Evolutionary conservation across 1,140 invertebrate species (phyloP).

Genomic region (Dryas iulia): DNA sequence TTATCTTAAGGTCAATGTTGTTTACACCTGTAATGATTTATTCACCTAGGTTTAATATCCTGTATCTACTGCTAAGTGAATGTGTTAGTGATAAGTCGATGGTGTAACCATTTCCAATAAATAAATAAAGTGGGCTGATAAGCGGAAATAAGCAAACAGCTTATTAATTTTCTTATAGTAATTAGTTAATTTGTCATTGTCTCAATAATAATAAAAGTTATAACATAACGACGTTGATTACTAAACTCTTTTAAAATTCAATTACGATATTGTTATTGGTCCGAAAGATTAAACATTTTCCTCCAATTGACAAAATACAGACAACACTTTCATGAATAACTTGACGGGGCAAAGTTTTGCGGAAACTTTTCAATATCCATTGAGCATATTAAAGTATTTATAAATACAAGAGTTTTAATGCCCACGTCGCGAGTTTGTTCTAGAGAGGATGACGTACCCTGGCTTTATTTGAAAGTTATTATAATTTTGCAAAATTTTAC

Average conservation of each 20-base stretch:
- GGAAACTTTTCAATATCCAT: slow-evolving; percentile 13
- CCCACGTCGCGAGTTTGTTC: background rate
- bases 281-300: background rate
- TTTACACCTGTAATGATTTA: too few relatives aligned
- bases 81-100: too few relatives aligned
- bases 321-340: background rate
- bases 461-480: background rate
- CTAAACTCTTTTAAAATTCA: background rate
- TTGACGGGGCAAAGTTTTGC: slow-evolving; percentile 2
- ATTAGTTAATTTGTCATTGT: too few relatives aligned
- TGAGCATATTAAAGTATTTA: background rate
- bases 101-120: too few relatives aligned
- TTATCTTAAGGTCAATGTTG: too few relatives aligned
- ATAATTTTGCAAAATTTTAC: too few relatives aligned
- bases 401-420: background rate
- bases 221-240: background rate
- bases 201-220: background rate
- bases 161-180: too few relatives aligned
- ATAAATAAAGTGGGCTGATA: too few relatives aligned
- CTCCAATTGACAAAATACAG: slow-evolving; percentile 1
- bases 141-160: too few relatives aligned
- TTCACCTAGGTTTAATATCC: too few relatives aligned
- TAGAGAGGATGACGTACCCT: background rate
- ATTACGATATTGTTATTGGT: background rate
- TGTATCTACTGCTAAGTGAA: too few relatives aligned